Evolutionary conservation across 2,113 vertebrate species (phyloP).

Genomic region (Hepsetus odoe): DNA sequence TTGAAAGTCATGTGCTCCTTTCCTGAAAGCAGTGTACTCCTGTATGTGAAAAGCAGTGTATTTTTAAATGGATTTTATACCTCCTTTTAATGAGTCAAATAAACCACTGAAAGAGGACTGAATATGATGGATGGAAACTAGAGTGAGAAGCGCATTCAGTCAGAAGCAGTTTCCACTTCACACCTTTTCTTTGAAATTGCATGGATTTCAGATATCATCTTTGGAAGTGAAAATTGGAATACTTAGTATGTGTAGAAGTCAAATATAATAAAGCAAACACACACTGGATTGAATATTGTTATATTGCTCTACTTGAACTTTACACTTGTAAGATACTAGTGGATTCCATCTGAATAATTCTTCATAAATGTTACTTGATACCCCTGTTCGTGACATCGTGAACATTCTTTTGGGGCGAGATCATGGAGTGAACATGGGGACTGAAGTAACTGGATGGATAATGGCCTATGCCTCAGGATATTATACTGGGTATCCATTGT

Average conservation of each 20-base stretch:
- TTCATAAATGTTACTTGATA: neutral
- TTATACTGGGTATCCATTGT: neutral
- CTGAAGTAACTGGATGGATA: neutral
- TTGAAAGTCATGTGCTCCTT: neutral
- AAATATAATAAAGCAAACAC: neutral
- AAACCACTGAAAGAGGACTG: constrained; percentile 28
- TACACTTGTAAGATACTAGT: neutral
- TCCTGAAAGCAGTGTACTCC: neutral
- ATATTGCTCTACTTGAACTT: neutral
- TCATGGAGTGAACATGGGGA: neutral
- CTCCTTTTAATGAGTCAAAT: constrained; percentile 18
- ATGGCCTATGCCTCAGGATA: neutral
- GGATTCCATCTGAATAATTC: neutral
- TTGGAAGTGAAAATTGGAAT: neutral
- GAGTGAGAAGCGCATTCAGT: constrained; percentile 10
- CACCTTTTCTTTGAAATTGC: neutral
- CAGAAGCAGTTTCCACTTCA: neutral
- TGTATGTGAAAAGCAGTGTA: neutral
- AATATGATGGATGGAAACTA: constrained; percentile 20
- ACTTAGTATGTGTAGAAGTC: neutral
- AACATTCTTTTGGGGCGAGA: constrained; percentile 13
- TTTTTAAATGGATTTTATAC: constrained; percentile 19
- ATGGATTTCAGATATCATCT: neutral
- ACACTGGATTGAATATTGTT: neutral
- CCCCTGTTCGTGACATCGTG: neutral